Evolutionary conservation across 2,797 vertebrate species (phyloP).

Genomic region (Pangasius krempfi): DNA sequence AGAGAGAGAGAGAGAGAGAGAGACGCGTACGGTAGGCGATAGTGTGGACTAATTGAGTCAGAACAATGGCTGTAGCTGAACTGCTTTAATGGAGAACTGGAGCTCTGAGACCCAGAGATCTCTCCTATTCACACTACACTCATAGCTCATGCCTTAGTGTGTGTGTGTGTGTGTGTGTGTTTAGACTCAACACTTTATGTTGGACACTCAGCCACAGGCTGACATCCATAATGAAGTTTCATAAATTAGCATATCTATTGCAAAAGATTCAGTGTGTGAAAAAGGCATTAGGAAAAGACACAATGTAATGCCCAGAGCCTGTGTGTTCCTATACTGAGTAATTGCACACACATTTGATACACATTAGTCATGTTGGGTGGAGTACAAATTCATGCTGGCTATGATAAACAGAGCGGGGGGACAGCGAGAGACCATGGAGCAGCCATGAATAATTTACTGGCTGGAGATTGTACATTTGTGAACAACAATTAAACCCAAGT

Average conservation of each 20-base stretch:
- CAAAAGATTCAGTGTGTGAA: background rate
- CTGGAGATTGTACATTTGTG: background rate
- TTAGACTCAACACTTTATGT: constrained; percentile 20
- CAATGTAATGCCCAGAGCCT: background rate
- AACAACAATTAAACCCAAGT: background rate
- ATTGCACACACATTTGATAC: constrained; percentile 21
- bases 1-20: background rate
- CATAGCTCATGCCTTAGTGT: constrained; percentile 46
- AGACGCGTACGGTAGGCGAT: constrained; percentile 18
- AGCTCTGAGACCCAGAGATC: constrained; percentile 45
- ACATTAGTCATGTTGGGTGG: constrained; percentile 34
- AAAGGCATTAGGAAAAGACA: constrained; percentile 4
- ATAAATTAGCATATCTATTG: constrained; percentile 41
- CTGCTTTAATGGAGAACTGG: constrained; percentile 47
- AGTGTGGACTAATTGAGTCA: constrained; percentile 38
- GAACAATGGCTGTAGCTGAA: constrained; percentile 44
- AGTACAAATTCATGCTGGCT: background rate
- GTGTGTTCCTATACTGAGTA: background rate
- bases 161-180: constrained; percentile 37
- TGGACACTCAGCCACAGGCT: background rate
- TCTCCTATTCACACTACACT: constrained; percentile 51
- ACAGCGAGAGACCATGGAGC: constrained; percentile 16
- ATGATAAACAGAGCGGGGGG: background rate
- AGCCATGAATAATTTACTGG: constrained; percentile 19
- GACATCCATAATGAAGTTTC: constrained; percentile 37